These are phyloP conservation scores for Schizopygopsis malacanthus DNA, from an alignment of 2,797 vertebrate genomes.

Conservation along the genomic window DNA sequence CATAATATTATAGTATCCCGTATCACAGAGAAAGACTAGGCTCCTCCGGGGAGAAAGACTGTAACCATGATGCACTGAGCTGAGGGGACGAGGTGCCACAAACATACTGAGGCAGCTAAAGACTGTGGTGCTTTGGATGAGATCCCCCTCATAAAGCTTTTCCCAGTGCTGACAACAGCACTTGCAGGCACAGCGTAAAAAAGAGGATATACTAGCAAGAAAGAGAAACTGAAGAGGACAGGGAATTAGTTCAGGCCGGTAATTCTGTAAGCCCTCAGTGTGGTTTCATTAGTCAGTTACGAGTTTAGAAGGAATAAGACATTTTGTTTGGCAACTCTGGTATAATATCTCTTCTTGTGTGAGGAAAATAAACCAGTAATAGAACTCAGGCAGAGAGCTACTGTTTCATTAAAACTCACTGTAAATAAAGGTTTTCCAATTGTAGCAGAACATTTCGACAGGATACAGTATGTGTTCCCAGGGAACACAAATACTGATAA, in stretches of 20 bases:
- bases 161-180: constrained; percentile 19
- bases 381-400: not conserved
- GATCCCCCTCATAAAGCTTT: constrained; percentile 3
- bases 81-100: constrained; percentile 49
- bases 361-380: constrained; percentile 19
- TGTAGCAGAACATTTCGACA: not conserved
- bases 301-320: not conserved
- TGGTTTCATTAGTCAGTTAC: constrained; percentile 9
- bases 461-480: not conserved
- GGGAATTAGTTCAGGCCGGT: constrained; percentile 21
- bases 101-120: constrained; percentile 56
- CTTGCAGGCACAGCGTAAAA: not conserved
- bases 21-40: constrained; percentile 49
- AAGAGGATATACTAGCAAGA: not conserved
- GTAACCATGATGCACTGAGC: constrained; percentile 41
- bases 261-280: not conserved
- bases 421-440: not conserved
- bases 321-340: not conserved
- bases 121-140: constrained; percentile 23
- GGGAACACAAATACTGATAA: no score
- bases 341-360: constrained; percentile 2
- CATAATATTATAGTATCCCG: constrained; percentile 62
- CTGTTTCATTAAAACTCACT: not conserved
- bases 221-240: constrained; percentile 23
- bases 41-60: constrained; percentile 22